Percentiles rank a stretch among this genome's conserved stretches.
These are phyloP conservation scores for Siderastrea radians DNA, from an alignment of 92 coral and sea anemone species.

Conservation along the genomic window DNA sequence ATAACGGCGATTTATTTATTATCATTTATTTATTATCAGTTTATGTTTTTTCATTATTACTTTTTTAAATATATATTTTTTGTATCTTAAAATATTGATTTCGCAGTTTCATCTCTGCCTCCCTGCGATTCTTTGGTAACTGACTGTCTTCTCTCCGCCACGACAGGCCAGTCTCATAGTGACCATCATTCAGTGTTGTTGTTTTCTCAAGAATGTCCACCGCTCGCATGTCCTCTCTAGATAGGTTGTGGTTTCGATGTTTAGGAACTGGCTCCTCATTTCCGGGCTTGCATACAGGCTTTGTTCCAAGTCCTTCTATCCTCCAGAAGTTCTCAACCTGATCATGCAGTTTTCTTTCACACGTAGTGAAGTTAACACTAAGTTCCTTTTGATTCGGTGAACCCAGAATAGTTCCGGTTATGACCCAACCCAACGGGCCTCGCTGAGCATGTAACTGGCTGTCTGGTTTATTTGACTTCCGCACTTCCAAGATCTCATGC, in stretches of 20 bases:
- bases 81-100: neutral
- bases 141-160: slow-evolving; percentile 9
- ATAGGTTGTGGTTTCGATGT: too few relatives aligned
- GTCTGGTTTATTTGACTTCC: slow-evolving; percentile 35
- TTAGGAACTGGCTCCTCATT: too few relatives aligned
- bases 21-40: too few relatives aligned
- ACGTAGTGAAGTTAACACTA: neutral
- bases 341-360: slow-evolving; percentile 40
- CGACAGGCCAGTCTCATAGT: slow-evolving; percentile 58
- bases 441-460: slow-evolving; percentile 41
- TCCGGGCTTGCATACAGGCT: too few relatives aligned
- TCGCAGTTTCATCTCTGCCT: slow-evolving; percentile 42
- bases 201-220: slow-evolving; percentile 54
- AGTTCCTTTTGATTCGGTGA: too few relatives aligned
- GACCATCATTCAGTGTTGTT: slow-evolving; percentile 46
- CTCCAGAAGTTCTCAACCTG: slow-evolving; percentile 70
- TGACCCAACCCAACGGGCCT: slow-evolving; percentile 30
- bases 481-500: slow-evolving; percentile 58
- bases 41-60: too few relatives aligned
- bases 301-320: slow-evolving; percentile 59
- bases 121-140: slow-evolving; percentile 8
- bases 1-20: too few relatives aligned
- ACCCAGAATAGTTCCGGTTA: too few relatives aligned
- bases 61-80: too few relatives aligned
- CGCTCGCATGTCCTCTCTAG: neutral